A percentile compares a stretch with the other conserved stretches of the same genome.
Evolutionary conservation across 2,797 vertebrate species (phyloP).

Genomic region (Gambelia wislizenii): DNA sequence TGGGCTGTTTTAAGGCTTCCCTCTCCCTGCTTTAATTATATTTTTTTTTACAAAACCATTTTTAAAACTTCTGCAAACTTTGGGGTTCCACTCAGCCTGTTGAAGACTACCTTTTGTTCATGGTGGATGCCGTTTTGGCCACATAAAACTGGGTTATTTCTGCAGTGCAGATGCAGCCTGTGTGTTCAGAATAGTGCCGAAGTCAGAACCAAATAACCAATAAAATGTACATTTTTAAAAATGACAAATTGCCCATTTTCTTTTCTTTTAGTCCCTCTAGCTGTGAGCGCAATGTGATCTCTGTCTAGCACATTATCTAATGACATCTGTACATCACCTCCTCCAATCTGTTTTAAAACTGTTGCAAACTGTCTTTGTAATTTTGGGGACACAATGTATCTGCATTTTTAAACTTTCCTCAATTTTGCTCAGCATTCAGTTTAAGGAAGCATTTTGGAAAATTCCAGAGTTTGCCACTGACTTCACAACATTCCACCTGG

Average conservation of each 20-base stretch:
- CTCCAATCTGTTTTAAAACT: not conserved
- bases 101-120: too few species aligned
- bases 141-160: too few species aligned
- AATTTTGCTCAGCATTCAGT: not conserved
- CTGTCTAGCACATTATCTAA: not conserved
- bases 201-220: not conserved
- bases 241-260: too few species aligned
- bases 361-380: not conserved
- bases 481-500: too few species aligned
- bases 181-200: not conserved
- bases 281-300: too few species aligned
- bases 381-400: not conserved
- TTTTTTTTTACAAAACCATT: too few species aligned
- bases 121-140: too few species aligned
- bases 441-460: not conserved
- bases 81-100: too few species aligned
- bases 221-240: not conserved
- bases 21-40: too few species aligned
- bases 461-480: not conserved
- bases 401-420: not conserved
- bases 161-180: not conserved
- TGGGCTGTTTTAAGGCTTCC: too few species aligned
- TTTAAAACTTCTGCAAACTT: too few species aligned
- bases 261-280: too few species aligned
- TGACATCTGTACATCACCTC: not conserved